Percentiles rank a stretch among this genome's conserved stretches.
Evolutionary conservation across 1,140 invertebrate genomes (phyloP).

Genomic region (Meloidogyne hapla): DNA sequence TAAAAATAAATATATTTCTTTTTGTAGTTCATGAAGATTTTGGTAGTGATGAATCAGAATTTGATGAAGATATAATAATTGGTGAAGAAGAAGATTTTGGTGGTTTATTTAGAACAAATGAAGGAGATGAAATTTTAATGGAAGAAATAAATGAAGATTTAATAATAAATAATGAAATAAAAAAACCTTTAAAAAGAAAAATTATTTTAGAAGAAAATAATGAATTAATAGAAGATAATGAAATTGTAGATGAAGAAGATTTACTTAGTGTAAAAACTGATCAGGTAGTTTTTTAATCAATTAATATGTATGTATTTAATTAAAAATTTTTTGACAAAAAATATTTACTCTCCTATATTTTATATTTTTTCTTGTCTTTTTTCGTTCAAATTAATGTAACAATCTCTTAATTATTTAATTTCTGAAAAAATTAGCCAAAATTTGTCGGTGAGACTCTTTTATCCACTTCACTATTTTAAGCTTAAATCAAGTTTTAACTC

Average conservation of each 20-base stretch:
- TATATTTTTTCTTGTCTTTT: too few species aligned
- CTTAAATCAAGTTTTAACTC: too few species aligned
- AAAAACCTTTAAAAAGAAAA: not conserved
- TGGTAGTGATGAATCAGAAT: slow-evolving; percentile 60
- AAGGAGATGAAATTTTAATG: slow-evolving; percentile 16
- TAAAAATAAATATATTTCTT: slow-evolving; percentile 7
- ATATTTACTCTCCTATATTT: too few species aligned
- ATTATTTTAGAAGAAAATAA: not conserved
- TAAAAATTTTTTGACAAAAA: too few species aligned
- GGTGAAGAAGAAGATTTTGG: slow-evolving; percentile 61
- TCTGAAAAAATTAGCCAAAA: too few species aligned
- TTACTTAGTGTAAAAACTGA: slow-evolving; percentile 54
- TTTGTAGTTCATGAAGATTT: slow-evolving; percentile 58
- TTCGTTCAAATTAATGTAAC: too few species aligned
- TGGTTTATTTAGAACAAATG: slow-evolving; percentile 7
- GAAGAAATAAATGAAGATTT: too few species aligned
- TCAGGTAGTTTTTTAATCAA: slow-evolving; percentile 43
- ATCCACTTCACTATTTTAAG: too few species aligned
- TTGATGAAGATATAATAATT: slow-evolving; percentile 57
- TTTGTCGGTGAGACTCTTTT: too few species aligned
- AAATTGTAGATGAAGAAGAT: slow-evolving; percentile 38
- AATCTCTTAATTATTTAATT: too few species aligned
- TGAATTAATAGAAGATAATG: not conserved
- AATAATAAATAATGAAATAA: not conserved
- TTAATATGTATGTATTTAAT: too few species aligned